Evolutionary conservation across 2,797 vertebrate genomes (phyloP).

Genomic region (Etheostoma perlongum): DNA sequence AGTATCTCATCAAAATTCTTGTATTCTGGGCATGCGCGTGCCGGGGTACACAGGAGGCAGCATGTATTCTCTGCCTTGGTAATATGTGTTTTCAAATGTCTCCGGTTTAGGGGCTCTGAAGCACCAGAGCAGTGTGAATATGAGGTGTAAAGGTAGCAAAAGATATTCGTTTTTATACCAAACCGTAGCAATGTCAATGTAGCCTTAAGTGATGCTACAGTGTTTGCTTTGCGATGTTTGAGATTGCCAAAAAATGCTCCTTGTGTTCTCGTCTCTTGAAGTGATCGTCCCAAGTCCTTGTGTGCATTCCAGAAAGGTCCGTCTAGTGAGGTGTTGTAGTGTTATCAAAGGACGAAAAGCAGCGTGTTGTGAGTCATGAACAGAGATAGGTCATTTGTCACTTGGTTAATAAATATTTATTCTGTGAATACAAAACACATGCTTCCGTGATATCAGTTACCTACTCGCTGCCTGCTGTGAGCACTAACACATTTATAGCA

Average conservation of each 20-base stretch:
- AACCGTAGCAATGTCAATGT: too few relatives aligned
- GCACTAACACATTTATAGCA: background rate
- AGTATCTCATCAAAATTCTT: too few relatives aligned
- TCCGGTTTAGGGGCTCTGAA: too few relatives aligned
- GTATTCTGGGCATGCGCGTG: too few relatives aligned
- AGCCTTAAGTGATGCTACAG: background rate
- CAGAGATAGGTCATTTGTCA: slow-evolving; percentile 18
- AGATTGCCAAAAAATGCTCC: slow-evolving; percentile 20
- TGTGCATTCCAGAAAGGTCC: slow-evolving; percentile 37
- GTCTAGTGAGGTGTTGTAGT: slow-evolving; percentile 17
- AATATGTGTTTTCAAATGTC: too few relatives aligned
- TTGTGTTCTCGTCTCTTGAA: slow-evolving; percentile 32
- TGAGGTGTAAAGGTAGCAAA: too few relatives aligned
- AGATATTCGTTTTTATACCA: too few relatives aligned
- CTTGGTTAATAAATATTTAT: slow-evolving; percentile 52
- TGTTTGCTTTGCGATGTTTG: slow-evolving; percentile 3
- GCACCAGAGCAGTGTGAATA: too few relatives aligned
- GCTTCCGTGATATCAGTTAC: background rate
- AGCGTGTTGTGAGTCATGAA: slow-evolving; percentile 20
- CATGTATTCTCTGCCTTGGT: too few relatives aligned
- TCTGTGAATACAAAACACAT: slow-evolving; percentile 42
- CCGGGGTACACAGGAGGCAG: too few relatives aligned
- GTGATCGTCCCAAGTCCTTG: slow-evolving; percentile 30
- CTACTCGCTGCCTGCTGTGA: background rate
- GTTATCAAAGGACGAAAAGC: slow-evolving; percentile 11